These are phyloP conservation scores for Pyralis farinalis DNA, from an alignment of 2,888 invertebrate genomes.

Conservation along the genomic window DNA sequence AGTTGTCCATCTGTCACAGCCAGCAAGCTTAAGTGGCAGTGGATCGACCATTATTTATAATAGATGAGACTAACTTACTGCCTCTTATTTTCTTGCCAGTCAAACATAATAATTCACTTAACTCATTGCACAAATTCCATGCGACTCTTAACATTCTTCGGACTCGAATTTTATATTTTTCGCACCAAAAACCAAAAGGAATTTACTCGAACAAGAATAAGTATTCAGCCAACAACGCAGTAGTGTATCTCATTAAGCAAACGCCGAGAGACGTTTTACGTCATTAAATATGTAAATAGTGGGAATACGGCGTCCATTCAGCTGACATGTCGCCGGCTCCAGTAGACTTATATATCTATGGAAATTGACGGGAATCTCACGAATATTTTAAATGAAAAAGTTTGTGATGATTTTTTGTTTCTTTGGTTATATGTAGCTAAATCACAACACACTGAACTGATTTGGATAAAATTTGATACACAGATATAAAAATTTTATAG, in stretches of 20 bases:
- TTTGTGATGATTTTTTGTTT: background rate
- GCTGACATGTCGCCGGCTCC: constrained; percentile 59
- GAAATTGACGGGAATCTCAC: constrained; percentile 20
- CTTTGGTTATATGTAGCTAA: no score
- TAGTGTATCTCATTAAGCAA: constrained; percentile 68
- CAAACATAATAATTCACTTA: no score
- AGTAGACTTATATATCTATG: constrained; percentile 42
- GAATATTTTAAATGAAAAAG: background rate
- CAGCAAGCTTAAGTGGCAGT: no score
- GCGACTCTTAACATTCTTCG: no score
- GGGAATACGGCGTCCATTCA: constrained; percentile 70
- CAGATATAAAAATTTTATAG: background rate
- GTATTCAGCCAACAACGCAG: constrained; percentile 34
- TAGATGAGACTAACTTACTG: no score
- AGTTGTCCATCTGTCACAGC: no score
- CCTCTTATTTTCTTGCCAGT: no score
- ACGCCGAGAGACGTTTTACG: constrained; percentile 53
- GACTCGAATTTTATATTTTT: no score
- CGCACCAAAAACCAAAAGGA: background rate
- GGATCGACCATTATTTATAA: no score
- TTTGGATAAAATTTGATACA: no score
- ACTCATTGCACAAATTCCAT: no score
- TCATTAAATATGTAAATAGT: constrained; percentile 78
- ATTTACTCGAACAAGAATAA: background rate
- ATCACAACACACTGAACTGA: no score